A percentile compares a stretch with the other conserved stretches of the same genome.
phyloP scores from a whole-genome alignment of 2,797 vertebrate species.

The Micropoecilia bifurca region DNA sequence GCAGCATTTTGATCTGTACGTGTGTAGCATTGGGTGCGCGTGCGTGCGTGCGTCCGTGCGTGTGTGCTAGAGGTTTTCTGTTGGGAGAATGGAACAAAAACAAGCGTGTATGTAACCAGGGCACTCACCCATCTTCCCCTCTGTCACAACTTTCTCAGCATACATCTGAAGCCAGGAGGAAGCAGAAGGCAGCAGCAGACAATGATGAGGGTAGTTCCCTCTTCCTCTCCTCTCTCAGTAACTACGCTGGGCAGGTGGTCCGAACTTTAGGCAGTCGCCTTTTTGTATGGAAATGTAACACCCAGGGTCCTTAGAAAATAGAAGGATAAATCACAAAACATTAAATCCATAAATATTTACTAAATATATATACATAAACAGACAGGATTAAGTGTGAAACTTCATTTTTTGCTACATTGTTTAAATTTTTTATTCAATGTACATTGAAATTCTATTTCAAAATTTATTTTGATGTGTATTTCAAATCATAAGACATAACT shows the following conservation, averaged over 20 bases:
- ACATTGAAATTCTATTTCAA: too few relatives aligned
- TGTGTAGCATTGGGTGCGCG: background rate
- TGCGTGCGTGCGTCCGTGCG: background rate
- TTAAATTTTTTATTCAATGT: too few relatives aligned
- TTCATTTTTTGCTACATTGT: too few relatives aligned
- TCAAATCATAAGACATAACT: too few relatives aligned
- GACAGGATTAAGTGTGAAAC: background rate
- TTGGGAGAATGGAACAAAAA: background rate
- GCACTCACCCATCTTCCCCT: conserved; percentile 84
- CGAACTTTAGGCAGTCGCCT: conserved; percentile 3
- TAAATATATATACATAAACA: background rate
- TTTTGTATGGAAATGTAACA: background rate
- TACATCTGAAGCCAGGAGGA: conserved; percentile 59
- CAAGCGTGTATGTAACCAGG: conserved; percentile 1
- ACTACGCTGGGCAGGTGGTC: conserved; percentile 27
- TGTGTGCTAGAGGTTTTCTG: background rate
- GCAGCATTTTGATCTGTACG: conserved; percentile 23
- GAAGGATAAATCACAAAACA: background rate
- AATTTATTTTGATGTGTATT: too few relatives aligned
- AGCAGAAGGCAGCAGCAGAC: conserved; percentile 22
- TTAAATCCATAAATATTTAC: background rate
- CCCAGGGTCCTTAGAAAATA: background rate
- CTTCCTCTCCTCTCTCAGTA: conserved; percentile 13
- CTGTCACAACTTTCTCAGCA: conserved; percentile 74
- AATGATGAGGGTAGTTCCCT: conserved; percentile 3